Evolutionary conservation across 37 sponge, comb jelly and placozoan species (phyloP).

Genomic region (Oscarella lobularis): DNA sequence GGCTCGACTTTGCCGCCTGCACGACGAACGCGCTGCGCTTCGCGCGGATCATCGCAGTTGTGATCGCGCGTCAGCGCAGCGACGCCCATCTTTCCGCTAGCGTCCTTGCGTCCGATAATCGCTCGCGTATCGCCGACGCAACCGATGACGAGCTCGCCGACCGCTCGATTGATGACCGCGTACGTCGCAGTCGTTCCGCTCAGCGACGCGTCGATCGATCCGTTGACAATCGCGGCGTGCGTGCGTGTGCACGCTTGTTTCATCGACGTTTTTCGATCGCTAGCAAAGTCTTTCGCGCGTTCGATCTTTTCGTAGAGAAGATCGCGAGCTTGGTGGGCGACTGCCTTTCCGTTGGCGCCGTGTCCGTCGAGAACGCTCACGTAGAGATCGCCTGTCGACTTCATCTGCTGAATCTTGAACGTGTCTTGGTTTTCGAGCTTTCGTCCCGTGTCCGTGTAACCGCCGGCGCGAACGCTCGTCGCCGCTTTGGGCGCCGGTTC

Average conservation of each 20-base stretch:
- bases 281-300: not conserved
- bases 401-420: not conserved
- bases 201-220: not conserved
- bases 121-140: slow-evolving; percentile 9
- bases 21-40: not conserved
- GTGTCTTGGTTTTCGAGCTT: slow-evolving; percentile 2
- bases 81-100: not conserved
- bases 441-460: not conserved
- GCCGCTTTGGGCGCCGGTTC: not conserved
- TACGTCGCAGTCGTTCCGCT: slow-evolving; percentile 2
- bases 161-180: not conserved
- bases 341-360: not conserved
- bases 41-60: not conserved
- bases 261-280: not conserved
- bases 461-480: not conserved
- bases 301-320: not conserved
- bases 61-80: not conserved
- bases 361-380: slow-evolving; percentile 5
- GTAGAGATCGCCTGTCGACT: not conserved
- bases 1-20: slow-evolving; percentile 4
- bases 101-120: slow-evolving; percentile 1
- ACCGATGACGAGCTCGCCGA: not conserved
- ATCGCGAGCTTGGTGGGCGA: not conserved
- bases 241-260: not conserved
- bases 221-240: not conserved